Base-by-base conservation (phyloP, 2,888 invertebrate species). In the Eudasyphora cyanicolor region DNA sequence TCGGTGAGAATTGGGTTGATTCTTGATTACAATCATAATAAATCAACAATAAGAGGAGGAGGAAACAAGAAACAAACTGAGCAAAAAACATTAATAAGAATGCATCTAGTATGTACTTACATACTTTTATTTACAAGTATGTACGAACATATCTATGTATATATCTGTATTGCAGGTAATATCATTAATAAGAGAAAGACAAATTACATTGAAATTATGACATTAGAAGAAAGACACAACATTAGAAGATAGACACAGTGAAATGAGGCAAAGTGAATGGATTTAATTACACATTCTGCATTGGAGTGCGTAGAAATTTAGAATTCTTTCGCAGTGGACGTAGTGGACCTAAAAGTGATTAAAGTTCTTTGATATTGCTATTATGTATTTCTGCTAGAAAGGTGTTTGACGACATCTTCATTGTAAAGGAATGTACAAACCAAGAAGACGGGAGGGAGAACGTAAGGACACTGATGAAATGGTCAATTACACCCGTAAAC, bases 1-100 rank as follows among this genome's bases (percentile, higher is more conserved):
- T 49, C 14, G 38, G 24, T 85, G 82, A 71, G 84, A 85, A 85
- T 69, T 77, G 79, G 80, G 84, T 64, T 81, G 81, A 67, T 57
- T 67, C 80, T 81, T 62, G 76, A 54, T 84, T 73, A 77, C 42
- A 71, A 76, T 77, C 70, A 49, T 49, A 75, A 62, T 75, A 78
- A 76, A 79, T 83, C 74, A 69, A 42, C 42, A 49, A 69, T 42
- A 49, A 62, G 29, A 76, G 60, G n/a, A n/a, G n/a, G n/a, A n/a
- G n/a, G n/a, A 45, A 75, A 19, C 19, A 29, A 57, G 49, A 49
- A n/a, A 49, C 49, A 49, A 49, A 49, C n/a, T n/a, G n/a, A 49
- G 17, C 49, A 49, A 45, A 3, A 45, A 49, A 45, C n/a, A 12
- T n/a, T n/a, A n/a, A n/a, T n/a, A n/a, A 49, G 49, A n/a, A n/a